Conservation (phyloP, 2,888 invertebrate species). For the Criorhina ranunculi region DNA sequence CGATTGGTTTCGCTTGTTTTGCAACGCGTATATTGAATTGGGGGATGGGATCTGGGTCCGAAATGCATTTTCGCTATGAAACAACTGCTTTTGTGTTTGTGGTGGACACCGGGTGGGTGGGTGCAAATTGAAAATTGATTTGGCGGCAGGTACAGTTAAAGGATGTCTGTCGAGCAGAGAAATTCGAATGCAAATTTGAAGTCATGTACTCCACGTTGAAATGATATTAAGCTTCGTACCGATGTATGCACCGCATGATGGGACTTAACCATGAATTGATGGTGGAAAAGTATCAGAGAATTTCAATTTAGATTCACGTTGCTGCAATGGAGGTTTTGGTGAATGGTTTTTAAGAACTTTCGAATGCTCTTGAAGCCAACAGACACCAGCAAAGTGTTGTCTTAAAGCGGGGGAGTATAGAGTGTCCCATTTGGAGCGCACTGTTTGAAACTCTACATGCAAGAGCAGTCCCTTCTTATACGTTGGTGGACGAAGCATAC, state of each 20-base stretch:
- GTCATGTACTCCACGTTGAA: slow-evolving; percentile 37
- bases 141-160: slow-evolving; percentile 42
- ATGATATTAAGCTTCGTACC: slow-evolving; percentile 24
- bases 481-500: too few species aligned
- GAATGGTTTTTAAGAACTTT: not conserved
- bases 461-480: too few species aligned
- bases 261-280: slow-evolving; percentile 21
- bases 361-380: too few species aligned
- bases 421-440: too few species aligned
- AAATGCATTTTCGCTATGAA: slow-evolving; percentile 39
- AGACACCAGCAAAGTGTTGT: too few species aligned
- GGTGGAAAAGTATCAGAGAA: not conserved
- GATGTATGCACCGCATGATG: slow-evolving; percentile 21
- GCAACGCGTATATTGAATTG: slow-evolving; percentile 39
- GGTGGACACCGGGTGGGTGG: not conserved
- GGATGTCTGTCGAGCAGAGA: slow-evolving; percentile 42
- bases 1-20: slow-evolving; percentile 71
- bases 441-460: too few species aligned
- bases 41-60: slow-evolving; percentile 29
- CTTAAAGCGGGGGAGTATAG: too few species aligned
- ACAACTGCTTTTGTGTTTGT: slow-evolving; percentile 14
- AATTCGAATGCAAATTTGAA: slow-evolving; percentile 63
- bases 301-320: slow-evolving; percentile 6
- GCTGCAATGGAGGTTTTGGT: not conserved
- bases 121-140: slow-evolving; percentile 73